Evolutionary conservation across 2,888 invertebrate species (phyloP).

Genomic region (Tipula helvola): DNA sequence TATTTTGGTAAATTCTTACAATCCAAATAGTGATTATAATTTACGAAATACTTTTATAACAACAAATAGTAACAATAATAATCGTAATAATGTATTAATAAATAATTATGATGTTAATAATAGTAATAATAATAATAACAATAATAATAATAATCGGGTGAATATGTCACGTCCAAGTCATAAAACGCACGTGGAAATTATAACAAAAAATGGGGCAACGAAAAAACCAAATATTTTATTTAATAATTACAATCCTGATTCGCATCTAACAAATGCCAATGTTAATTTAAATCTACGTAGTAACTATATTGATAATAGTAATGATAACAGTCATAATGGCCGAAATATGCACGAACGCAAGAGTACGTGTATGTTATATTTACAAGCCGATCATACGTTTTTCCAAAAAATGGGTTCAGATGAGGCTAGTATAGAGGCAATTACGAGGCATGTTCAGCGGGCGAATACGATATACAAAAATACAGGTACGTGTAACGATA

Average conservation of each 20-base stretch:
- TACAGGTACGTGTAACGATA: slow-evolving; percentile 46
- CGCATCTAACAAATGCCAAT: slow-evolving; percentile 24
- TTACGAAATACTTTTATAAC: slow-evolving; percentile 17
- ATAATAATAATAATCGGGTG: slow-evolving; percentile 13
- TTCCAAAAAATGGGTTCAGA: slow-evolving; percentile 89
- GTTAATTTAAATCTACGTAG: slow-evolving; percentile 17
- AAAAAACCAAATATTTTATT: slow-evolving; percentile 50
- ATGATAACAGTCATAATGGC: slow-evolving; percentile 23
- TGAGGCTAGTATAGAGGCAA: slow-evolving; percentile 89
- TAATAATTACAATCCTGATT: slow-evolving; percentile 40
- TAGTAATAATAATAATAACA: slow-evolving; percentile 14
- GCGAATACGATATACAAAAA: slow-evolving; percentile 80
- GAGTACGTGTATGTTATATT: slow-evolving; percentile 87
- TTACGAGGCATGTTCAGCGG: slow-evolving; percentile 87
- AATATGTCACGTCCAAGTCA: slow-evolving; percentile 44
- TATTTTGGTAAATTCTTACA: slow-evolving; percentile 34
- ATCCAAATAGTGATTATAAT: slow-evolving; percentile 26
- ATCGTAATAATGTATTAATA: slow-evolving; percentile 15
- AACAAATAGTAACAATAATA: slow-evolving; percentile 15
- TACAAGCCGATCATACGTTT: slow-evolving; percentile 94
- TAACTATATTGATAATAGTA: slow-evolving; percentile 18
- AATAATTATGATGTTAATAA: slow-evolving; percentile 16
- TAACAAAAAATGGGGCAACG: slow-evolving; percentile 51
- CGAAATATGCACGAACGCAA: slow-evolving; percentile 52
- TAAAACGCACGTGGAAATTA: slow-evolving; percentile 54